These are phyloP conservation scores for Pontoporia blainvillei DNA, from an alignment of 2,113 vertebrate species.

Conservation along the genomic window DNA sequence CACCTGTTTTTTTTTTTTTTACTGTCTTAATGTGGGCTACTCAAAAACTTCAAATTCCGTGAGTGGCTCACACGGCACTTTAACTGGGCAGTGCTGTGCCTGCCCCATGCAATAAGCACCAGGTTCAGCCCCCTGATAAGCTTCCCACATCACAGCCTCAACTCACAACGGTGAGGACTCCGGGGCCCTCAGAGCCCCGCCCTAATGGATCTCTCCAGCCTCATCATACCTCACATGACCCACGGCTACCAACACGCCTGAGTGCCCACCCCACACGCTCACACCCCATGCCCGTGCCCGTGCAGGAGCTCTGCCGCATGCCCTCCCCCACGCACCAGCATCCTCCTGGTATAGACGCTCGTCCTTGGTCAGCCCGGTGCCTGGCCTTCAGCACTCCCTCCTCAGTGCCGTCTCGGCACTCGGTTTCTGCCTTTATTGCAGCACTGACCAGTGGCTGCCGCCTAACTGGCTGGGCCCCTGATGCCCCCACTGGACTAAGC, in stretches of 20 bases:
- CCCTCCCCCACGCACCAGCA: not conserved
- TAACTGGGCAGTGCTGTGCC: too few species aligned
- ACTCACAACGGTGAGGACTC: not conserved
- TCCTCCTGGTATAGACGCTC: not conserved
- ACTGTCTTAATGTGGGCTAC: not conserved
- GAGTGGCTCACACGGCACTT: not conserved
- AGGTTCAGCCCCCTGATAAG: not conserved
- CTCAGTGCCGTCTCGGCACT: not conserved
- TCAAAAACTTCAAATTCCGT: not conserved
- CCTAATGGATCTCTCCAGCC: not conserved
- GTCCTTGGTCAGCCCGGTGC: accelerated
- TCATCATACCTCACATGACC: accelerated
- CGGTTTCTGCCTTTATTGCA: not conserved
- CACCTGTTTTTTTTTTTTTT: not conserved
- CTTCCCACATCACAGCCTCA: too few species aligned
- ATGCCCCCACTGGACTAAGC: not conserved
- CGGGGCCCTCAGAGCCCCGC: not conserved
- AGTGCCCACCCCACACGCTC: too few species aligned
- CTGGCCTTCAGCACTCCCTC: not conserved
- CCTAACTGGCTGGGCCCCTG: not conserved
- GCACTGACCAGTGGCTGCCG: not conserved
- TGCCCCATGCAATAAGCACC: too few species aligned
- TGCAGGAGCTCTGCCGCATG: accelerated
- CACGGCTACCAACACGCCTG: not conserved
- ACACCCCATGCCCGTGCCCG: not conserved